phyloP scores from a whole-genome alignment of 2,888 invertebrate species.

The Boloria euphrosyne region DNA sequence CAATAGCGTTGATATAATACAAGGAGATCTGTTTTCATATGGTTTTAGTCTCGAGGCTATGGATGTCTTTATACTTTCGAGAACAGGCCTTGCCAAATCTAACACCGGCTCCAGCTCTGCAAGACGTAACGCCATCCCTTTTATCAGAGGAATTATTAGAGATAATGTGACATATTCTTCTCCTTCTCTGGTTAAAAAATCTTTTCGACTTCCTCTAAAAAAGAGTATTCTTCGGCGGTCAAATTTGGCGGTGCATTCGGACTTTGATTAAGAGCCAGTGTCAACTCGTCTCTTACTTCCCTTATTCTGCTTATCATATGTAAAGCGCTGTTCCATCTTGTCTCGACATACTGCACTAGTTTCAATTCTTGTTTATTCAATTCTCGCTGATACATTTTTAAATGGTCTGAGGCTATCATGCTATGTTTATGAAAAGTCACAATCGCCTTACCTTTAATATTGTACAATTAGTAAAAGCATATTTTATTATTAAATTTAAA shows the following conservation, averaged over 20 bases:
- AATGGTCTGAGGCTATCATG: too few species aligned
- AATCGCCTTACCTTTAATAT: too few species aligned
- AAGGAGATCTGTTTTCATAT: conserved; percentile 22
- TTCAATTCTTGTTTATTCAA: too few species aligned
- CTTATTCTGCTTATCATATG: conserved; percentile 9
- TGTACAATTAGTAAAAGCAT: too few species aligned
- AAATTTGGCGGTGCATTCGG: conserved; percentile 7
- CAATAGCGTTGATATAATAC: conserved; percentile 35
- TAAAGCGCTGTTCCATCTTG: background rate
- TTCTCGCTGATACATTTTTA: too few species aligned
- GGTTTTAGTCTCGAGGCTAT: conserved; percentile 20
- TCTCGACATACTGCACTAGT: too few species aligned
- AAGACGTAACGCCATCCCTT: conserved; percentile 19
- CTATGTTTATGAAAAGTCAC: too few species aligned
- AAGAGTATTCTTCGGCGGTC: conserved; percentile 26
- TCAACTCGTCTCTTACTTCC: conserved; percentile 13
- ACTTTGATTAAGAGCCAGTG: conserved; percentile 4
- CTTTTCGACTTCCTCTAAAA: conserved; percentile 27
- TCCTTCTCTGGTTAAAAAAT: conserved; percentile 34
- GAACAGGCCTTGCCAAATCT: conserved; percentile 15
- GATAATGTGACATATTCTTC: conserved; percentile 24
- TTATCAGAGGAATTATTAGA: conserved; percentile 26
- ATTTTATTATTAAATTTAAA: too few species aligned
- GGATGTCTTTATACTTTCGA: conserved; percentile 17
- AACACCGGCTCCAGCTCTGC: conserved; percentile 17